Conservation (phyloP, 2,888 invertebrate species). For the Habroteleia sp. region DNA sequence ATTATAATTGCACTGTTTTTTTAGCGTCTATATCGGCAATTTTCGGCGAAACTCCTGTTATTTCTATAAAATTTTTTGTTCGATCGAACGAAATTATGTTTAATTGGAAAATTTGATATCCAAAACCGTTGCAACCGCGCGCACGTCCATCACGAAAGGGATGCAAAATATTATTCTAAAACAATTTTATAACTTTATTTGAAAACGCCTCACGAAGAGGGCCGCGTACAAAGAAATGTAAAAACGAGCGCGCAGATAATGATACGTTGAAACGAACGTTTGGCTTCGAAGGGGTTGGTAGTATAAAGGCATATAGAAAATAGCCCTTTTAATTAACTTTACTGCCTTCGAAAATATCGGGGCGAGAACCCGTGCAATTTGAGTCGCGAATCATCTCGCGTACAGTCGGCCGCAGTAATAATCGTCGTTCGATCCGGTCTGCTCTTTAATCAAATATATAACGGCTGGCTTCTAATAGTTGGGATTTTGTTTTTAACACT, state of each 20-base stretch:
- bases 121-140: conserved; percentile 13
- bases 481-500: conserved; percentile 61
- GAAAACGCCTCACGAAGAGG: not conserved
- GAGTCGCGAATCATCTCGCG: conserved; percentile 57
- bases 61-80: conserved; percentile 40
- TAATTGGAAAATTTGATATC: conserved; percentile 34
- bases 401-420: conserved; percentile 51
- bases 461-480: conserved; percentile 59
- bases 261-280: conserved; percentile 42
- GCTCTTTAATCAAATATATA: conserved; percentile 63
- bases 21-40: too few species aligned
- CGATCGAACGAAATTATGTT: conserved; percentile 21
- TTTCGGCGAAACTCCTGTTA: conserved; percentile 12
- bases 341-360: conserved; percentile 55
- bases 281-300: conserved; percentile 26
- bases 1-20: too few species aligned
- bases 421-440: conserved; percentile 59
- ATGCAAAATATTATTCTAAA: not conserved
- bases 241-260: conserved; percentile 44
- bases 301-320: conserved; percentile 54
- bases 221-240: conserved; percentile 27
- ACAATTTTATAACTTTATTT: conserved; percentile 20
- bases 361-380: conserved; percentile 55
- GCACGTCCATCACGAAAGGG: conserved; percentile 21
- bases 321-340: conserved; percentile 63